Percentiles rank a stretch among this genome's conserved stretches.
These are phyloP conservation scores for Cryptocephalus moraei DNA, from an alignment of 2,888 invertebrate species.

Conservation along the genomic window DNA sequence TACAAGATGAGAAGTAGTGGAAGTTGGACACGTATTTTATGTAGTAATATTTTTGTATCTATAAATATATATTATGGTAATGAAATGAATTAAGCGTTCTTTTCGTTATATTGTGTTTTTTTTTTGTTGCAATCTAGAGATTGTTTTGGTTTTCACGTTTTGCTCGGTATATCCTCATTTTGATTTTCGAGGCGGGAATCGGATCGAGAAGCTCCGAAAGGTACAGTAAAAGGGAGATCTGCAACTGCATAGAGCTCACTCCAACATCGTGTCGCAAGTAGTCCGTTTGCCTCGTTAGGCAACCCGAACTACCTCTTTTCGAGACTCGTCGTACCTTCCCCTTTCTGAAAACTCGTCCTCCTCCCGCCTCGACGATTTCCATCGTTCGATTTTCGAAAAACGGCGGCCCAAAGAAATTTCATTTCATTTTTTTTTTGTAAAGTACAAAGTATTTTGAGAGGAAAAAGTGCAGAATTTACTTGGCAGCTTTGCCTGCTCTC, in stretches of 20 bases:
- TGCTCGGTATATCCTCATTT: too few relatives aligned
- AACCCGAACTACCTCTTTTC: too few relatives aligned
- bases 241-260: too few relatives aligned
- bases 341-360: too few relatives aligned
- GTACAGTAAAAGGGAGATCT: too few relatives aligned
- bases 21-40: slow-evolving; percentile 11
- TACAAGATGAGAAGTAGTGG: slow-evolving; percentile 8
- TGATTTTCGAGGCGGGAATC: too few relatives aligned
- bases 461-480: slow-evolving; percentile 12
- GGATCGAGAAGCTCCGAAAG: too few relatives aligned
- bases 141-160: not conserved
- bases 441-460: slow-evolving; percentile 12
- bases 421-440: not conserved
- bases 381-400: too few relatives aligned
- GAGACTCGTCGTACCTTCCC: too few relatives aligned
- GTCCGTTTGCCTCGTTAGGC: too few relatives aligned
- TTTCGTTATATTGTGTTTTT: not conserved
- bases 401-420: slow-evolving; percentile 15
- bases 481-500: slow-evolving; percentile 15
- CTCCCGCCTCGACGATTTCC: too few relatives aligned
- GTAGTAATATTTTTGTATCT: not conserved
- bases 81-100: not conserved
- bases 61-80: not conserved
- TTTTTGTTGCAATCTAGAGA: not conserved
- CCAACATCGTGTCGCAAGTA: too few relatives aligned